Conservation (phyloP, 2,113 vertebrate species). For the Rattus norvegicus region GRCr8 NC_086021.1:72974501-72975000, state of each 20-base stretch:
- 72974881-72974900: not conserved
- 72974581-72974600: not conserved
- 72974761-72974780: not conserved
- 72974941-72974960: not conserved
- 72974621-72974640: constrained; percentile 7
- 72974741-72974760: not conserved
- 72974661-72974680: not conserved
- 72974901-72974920: not conserved
- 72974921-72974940: not conserved
- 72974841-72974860: not conserved
- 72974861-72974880: not conserved
- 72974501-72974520: constrained; percentile 19
- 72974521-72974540: not conserved
- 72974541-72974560: not conserved
- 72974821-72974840: not conserved
- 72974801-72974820: not conserved
- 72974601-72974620: not conserved
- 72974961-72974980: not conserved
- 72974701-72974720: not conserved
- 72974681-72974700: not conserved
- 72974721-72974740: not conserved
- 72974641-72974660: not conserved
- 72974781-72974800: not conserved
- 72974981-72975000: not conserved
- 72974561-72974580: not conserved